These are phyloP conservation scores for Trichogramma pretiosum DNA, from an alignment of 1,140 invertebrate genomes.

Conservation along the genomic window DNA sequence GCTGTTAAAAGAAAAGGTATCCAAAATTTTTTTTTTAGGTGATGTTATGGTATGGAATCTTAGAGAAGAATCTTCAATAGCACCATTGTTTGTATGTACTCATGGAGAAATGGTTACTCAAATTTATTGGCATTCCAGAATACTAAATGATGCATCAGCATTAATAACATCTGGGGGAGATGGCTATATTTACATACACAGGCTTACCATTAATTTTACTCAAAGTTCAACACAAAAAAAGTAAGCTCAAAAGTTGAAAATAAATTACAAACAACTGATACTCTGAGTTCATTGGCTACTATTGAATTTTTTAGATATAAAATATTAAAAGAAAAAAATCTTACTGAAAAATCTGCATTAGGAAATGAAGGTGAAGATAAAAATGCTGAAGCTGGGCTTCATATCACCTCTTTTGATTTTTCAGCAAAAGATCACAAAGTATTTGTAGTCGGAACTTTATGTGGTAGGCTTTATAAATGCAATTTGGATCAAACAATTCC, in stretches of 20 bases:
- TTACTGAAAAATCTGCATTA: constrained; percentile 34
- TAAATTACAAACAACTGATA: no score
- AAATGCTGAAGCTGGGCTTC: constrained; percentile 37
- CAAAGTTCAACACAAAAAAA: constrained; percentile 27
- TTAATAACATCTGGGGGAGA: constrained; percentile 35
- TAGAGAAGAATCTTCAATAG: constrained; percentile 31
- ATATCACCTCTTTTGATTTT: constrained; percentile 40
- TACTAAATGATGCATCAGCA: constrained; percentile 29
- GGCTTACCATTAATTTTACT: constrained; percentile 34
- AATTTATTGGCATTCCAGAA: constrained; percentile 34
- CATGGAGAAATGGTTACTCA: constrained; percentile 37
- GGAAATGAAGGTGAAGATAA: constrained; percentile 34
- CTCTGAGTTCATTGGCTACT: neutral
- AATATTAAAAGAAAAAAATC: constrained; percentile 40
- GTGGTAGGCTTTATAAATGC: constrained; percentile 41
- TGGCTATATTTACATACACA: constrained; percentile 38
- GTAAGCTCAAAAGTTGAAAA: no score
- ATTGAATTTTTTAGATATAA: constrained; percentile 35
- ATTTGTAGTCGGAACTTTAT: constrained; percentile 40
- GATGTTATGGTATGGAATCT: constrained; percentile 44
- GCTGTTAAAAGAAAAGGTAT: constrained; percentile 2
- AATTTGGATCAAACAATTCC: constrained; percentile 28
- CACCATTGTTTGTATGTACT: constrained; percentile 30
- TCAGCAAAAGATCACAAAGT: constrained; percentile 29
- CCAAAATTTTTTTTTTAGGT: constrained; percentile 28